Base-by-base conservation (phyloP, 1,140 invertebrate genomes). In the Cyrtorhinus lividipennis region DNA sequence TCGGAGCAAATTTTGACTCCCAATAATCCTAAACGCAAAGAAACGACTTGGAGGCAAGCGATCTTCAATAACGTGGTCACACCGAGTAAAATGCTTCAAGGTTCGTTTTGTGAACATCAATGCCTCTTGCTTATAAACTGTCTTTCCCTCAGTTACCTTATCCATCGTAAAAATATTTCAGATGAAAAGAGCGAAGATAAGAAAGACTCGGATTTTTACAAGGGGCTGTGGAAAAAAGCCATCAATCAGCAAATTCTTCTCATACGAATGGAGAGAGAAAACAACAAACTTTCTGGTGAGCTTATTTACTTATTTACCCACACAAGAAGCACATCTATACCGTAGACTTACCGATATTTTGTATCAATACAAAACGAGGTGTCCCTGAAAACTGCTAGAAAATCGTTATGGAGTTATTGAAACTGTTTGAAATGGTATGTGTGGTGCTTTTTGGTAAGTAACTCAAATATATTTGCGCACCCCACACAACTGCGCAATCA, bases 221-320 rank as follows among this genome's bases (percentile, higher is more conserved):
- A 89, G 18, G 81, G 84, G 59, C 72, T 96, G 2, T 98, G 94
- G 93, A 88, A 84, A 69, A 93, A 92, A 73, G 91, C 91, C 1
- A 95, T 96, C 44, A 84, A 88, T 68, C 92, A 97, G 72, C 93
- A 93, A 15, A 80, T 95, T 44, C 80, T 95, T 30, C 75, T 98
- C 0, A 91, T 92, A 30, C 78, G 92, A 63, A 95, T 97, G 92
- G 92, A 96, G 71, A 93, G 87, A 66, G 92, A 98, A 74, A 96
- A 96, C 73, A 85, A 86, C 15, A 82, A 83, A 71, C 73, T 92
- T 3, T 82, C 82, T 81, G 83, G 85, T 87, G 76, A 67, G 62
- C 27, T 59, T 67, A 44, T 46, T 5, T 5, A 38, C 5, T 38
- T 38, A 38, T 38, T 38, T 38, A 38, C 15, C 30, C 8, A n/a